Evolutionary conservation across 2,888 invertebrate genomes (phyloP).

Genomic region (Xestia xanthographa): DNA sequence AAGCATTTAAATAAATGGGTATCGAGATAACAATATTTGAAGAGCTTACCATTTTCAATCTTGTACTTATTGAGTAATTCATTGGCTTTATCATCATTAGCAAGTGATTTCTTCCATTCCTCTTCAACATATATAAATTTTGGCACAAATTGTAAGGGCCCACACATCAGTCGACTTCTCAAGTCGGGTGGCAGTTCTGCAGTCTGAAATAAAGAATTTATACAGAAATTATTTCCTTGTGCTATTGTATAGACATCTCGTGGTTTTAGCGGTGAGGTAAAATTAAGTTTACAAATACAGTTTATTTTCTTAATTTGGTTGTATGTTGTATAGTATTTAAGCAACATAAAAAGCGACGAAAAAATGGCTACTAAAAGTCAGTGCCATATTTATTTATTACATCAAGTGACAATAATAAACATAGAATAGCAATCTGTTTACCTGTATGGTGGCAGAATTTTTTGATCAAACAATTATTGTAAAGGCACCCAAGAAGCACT

Average conservation of each 20-base stretch:
- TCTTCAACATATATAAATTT: slow-evolving; percentile 88
- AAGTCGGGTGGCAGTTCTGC: slow-evolving; percentile 84
- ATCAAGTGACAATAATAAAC: not conserved
- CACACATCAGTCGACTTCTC: slow-evolving; percentile 79
- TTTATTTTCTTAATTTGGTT: not conserved
- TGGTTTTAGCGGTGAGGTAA: not conserved
- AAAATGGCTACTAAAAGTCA: no score
- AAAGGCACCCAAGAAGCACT: not conserved
- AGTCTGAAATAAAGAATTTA: slow-evolving; percentile 76
- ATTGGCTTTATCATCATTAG: slow-evolving; percentile 80
- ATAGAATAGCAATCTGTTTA: not conserved
- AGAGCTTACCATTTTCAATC: slow-evolving; percentile 82
- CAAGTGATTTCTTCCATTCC: slow-evolving; percentile 77
- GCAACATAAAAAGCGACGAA: no score
- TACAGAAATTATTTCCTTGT: not conserved
- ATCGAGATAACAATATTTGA: not conserved
- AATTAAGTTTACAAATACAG: not conserved
- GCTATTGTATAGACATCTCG: not conserved
- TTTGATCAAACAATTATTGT: not conserved
- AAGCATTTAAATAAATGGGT: not conserved
- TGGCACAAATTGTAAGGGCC: slow-evolving; percentile 82
- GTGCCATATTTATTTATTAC: no score
- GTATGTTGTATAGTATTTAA: not conserved
- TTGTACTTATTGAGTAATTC: slow-evolving; percentile 86
- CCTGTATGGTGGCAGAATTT: not conserved